phyloP scores from a whole-genome alignment of 2,888 invertebrate genomes.

The Chesias legatella region DNA sequence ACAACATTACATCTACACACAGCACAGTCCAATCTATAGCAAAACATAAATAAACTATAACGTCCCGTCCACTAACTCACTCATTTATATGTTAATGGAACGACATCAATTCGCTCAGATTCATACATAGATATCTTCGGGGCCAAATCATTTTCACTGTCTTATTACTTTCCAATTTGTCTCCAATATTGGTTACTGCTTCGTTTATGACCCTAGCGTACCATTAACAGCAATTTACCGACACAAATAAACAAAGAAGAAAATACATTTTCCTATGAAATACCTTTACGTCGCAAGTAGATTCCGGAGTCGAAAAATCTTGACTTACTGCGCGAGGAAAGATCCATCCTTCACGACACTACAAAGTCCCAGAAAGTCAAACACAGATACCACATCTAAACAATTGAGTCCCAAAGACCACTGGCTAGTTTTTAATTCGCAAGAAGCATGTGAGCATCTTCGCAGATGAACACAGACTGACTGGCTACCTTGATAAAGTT shows the following conservation, averaged over 20 bases:
- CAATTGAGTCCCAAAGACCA: slow-evolving; percentile 47
- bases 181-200: slow-evolving; percentile 72
- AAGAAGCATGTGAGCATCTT: slow-evolving; percentile 78
- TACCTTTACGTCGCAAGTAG: slow-evolving; percentile 77
- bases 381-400: slow-evolving; percentile 31
- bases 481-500: slow-evolving; percentile 70
- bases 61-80: slow-evolving; percentile 72
- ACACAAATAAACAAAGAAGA: slow-evolving; percentile 29
- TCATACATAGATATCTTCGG: slow-evolving; percentile 69
- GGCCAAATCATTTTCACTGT: slow-evolving; percentile 77
- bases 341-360: slow-evolving; percentile 61
- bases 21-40: slow-evolving; percentile 48
- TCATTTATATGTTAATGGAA: slow-evolving; percentile 79
- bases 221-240: slow-evolving; percentile 44
- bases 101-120: slow-evolving; percentile 66
- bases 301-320: slow-evolving; percentile 80
- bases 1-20: slow-evolving; percentile 43
- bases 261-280: slow-evolving; percentile 33
- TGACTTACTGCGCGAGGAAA: slow-evolving; percentile 77
- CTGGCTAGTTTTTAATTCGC: slow-evolving; percentile 59
- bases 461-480: slow-evolving; percentile 78
- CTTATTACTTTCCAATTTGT: slow-evolving; percentile 80
- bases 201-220: slow-evolving; percentile 60
- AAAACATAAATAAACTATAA: slow-evolving; percentile 56
- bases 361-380: slow-evolving; percentile 34